Evolutionary conservation across 2,888 invertebrate genomes (phyloP), one percentile per base, ranked within the genome.

Genomic region (Erebia aethiops): DNA sequence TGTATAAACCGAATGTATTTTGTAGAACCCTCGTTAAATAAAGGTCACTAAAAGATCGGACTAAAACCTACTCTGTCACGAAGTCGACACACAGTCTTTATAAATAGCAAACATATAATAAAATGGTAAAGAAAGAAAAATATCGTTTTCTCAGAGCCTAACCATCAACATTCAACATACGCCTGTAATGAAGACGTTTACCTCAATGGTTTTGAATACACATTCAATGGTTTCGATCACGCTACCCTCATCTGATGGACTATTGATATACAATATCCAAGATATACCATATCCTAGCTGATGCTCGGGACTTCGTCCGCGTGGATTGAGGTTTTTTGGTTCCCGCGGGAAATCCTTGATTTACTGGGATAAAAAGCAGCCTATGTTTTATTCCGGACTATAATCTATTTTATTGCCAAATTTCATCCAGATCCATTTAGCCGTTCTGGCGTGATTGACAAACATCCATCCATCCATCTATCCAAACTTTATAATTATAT

Each of bases 211-310:
- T 67, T 66, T 67, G 63, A 73, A 71, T 71, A 78, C 75, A 75
- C 77, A 73, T 78, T 78, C 79, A 80, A 84, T 81, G 76, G 79
- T 77, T 82, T 80, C 73, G 77, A 81, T 80, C 85, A 85, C 85
- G 85, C 84, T 79, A 84, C 3, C 78, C 73, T 72, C 72, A 69
- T 72, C 70, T 70, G 75, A 57, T 61, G n/a, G n/a, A 43, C 16
- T 43, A 18, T 46, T 43, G 61, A 61, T 61, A 61, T 18, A 61
- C 43, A 16, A 11, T 60, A 41, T 10, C 41, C 41, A 41, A 16
- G 41, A 41, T 41, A 14, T 8, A 26, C 26, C n/a, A n/a, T n/a
- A n/a, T 54, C 18, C n/a, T 16, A 16, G 9, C 35, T 35, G 35
- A 5, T 35, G 35, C 35, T 7, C 35, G 35, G 7, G 35, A 35